Conservation (phyloP, 2,888 invertebrate species). For the Uropetala carovei region DNA sequence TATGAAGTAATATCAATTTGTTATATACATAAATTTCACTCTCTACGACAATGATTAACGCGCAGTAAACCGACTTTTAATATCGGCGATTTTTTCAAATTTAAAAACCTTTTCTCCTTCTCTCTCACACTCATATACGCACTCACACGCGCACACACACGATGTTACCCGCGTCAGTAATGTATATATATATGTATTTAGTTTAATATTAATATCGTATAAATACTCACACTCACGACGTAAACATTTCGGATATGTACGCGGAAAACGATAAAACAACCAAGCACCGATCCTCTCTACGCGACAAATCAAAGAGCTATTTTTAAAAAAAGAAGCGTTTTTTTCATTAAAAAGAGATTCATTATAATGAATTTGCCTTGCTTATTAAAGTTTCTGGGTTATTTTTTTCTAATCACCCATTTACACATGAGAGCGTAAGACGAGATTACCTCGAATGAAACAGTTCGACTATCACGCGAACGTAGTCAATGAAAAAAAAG, state of each 20-base stretch:
- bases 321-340: constrained; percentile 42
- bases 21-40: constrained; percentile 63
- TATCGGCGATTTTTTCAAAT: constrained; percentile 56
- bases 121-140: constrained; percentile 10
- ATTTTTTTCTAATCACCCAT: neutral
- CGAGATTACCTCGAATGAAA: neutral
- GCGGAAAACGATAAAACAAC: constrained; percentile 51
- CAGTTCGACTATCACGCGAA: neutral
- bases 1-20: constrained; percentile 62
- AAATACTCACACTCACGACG: constrained; percentile 59
- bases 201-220: constrained; percentile 46
- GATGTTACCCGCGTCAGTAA: constrained; percentile 62
- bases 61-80: constrained; percentile 56
- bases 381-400: neutral
- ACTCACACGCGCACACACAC: constrained; percentile 42
- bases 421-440: neutral
- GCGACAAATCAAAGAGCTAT: constrained; percentile 10
- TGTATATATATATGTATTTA: constrained; percentile 44
- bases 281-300: constrained; percentile 48
- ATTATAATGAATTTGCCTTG: constrained; percentile 39
- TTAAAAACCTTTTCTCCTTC: constrained; percentile 45
- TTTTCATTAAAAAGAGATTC: constrained; percentile 47
- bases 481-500: neutral
- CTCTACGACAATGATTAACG: constrained; percentile 58
- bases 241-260: constrained; percentile 57